These are phyloP conservation scores for Andrena cerasifolii DNA, from an alignment of 1,140 invertebrate genomes.

Conservation along the genomic window DNA sequence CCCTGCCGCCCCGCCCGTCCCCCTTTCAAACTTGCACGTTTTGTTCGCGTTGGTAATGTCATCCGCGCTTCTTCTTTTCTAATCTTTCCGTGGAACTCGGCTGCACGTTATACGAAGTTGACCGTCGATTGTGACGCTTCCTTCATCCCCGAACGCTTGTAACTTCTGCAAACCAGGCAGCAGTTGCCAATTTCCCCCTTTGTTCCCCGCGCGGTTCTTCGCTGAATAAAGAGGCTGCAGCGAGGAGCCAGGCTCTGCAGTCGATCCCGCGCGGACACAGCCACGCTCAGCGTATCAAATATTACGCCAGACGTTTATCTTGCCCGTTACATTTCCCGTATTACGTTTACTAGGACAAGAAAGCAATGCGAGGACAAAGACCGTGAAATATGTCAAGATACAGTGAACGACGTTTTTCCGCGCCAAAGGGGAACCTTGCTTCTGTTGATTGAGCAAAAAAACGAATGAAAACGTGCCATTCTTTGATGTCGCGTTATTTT, in stretches of 20 bases:
- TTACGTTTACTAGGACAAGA: background rate
- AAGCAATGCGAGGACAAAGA: background rate
- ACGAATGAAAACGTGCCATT: constrained; percentile 6
- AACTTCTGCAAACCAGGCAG: background rate
- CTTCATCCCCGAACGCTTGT: background rate
- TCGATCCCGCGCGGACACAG: too few species aligned
- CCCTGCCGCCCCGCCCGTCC: too few species aligned
- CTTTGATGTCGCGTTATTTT: constrained; percentile 1
- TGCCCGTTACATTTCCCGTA: background rate
- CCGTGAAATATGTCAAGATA: background rate
- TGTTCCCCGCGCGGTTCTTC: background rate
- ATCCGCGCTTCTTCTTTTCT: constrained; percentile 21
- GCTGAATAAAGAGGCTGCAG: too few species aligned
- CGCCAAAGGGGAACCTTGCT: constrained; percentile 12
- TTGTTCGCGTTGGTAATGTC: constrained; percentile 34
- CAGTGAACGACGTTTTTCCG: background rate
- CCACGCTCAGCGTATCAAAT: background rate
- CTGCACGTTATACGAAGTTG: constrained; percentile 25
- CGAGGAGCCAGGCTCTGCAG: background rate
- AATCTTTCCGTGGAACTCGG: constrained; percentile 30
- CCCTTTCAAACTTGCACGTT: constrained; percentile 21
- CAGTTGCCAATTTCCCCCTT: constrained; percentile 7
- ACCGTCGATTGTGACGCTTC: constrained; percentile 20
- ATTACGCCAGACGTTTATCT: background rate
- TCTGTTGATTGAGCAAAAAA: background rate